These are phyloP conservation scores for Falco naumanni DNA, from an alignment of 2,797 vertebrate genomes.

Conservation along the genomic window DNA sequence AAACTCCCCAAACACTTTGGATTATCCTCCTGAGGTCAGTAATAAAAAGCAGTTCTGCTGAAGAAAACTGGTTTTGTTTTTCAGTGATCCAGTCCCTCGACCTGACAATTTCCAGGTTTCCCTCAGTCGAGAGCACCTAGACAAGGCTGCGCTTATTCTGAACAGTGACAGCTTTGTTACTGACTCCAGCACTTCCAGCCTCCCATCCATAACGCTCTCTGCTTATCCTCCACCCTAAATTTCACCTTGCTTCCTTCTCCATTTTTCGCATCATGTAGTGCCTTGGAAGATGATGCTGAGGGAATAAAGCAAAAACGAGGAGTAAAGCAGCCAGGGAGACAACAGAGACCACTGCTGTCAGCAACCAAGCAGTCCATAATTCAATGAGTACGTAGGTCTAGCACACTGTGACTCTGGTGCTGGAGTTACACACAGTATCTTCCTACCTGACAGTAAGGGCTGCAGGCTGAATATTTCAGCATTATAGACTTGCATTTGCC, in stretches of 20 bases:
- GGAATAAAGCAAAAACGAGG: not conserved
- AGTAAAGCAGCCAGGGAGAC: not conserved
- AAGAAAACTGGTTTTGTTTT: not conserved
- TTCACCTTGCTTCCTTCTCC: not conserved
- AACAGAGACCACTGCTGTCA: not conserved
- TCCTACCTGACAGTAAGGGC: slow-evolving; percentile 87
- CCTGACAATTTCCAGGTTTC: not conserved
- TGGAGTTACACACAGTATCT: not conserved
- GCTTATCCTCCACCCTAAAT: not conserved
- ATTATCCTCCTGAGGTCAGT: not conserved
- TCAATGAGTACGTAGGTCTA: not conserved
- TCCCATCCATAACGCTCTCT: fast-evolving
- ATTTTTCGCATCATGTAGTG: not conserved
- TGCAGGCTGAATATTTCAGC: slow-evolving; percentile 92
- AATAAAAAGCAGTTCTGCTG: not conserved
- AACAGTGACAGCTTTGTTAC: not conserved
- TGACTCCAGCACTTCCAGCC: not conserved
- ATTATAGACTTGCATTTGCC: slow-evolving; percentile 89
- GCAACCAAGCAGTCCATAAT: not conserved
- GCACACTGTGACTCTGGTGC: too few species aligned
- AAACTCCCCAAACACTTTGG: not conserved
- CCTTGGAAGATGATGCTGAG: not conserved
- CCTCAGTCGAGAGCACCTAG: not conserved
- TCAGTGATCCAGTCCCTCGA: not conserved
- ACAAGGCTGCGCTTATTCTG: not conserved